Evolutionary conservation across 1,140 invertebrate genomes (phyloP).

Genomic region (Pogonomyrmex californicus): DNA sequence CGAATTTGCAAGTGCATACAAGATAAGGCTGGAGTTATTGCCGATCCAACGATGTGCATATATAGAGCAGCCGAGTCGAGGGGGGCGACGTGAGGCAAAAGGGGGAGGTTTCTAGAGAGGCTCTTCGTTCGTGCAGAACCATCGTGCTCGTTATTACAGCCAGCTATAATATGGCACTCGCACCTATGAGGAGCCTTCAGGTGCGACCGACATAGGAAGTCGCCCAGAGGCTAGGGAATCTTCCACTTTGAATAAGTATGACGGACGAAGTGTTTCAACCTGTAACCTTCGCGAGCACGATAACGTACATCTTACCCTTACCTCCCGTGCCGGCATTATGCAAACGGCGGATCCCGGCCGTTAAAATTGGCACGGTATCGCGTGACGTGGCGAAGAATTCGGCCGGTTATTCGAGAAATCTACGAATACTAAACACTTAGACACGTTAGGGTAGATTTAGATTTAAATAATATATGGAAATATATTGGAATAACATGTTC

Average conservation of each 20-base stretch:
- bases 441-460: neutral
- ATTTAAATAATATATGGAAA: neutral
- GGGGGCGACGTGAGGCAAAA: neutral
- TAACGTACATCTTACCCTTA: slow-evolving; percentile 41
- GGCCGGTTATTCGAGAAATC: slow-evolving; percentile 37
- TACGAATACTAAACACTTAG: neutral
- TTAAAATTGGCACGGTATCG: slow-evolving; percentile 49
- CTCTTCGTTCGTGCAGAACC: slow-evolving; percentile 56
- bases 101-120: neutral
- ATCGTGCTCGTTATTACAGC: slow-evolving; percentile 59
- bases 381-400: slow-evolving; percentile 42
- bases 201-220: slow-evolving; percentile 55
- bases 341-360: slow-evolving; percentile 43
- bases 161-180: slow-evolving; percentile 64
- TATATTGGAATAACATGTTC: neutral
- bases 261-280: slow-evolving; percentile 61
- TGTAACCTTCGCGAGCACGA: slow-evolving; percentile 52
- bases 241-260: slow-evolving; percentile 66
- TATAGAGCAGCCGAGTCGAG: slow-evolving; percentile 15
- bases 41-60: slow-evolving; percentile 20
- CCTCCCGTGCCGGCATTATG: slow-evolving; percentile 41
- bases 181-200: slow-evolving; percentile 59
- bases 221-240: slow-evolving; percentile 49
- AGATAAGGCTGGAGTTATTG: slow-evolving; percentile 52
- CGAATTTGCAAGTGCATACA: slow-evolving; percentile 68